Percentiles rank a stretch among this genome's conserved stretches.
These are phyloP conservation scores for Cistogaster globosa DNA, from an alignment of 2,888 invertebrate genomes.

Conservation along the genomic window DNA sequence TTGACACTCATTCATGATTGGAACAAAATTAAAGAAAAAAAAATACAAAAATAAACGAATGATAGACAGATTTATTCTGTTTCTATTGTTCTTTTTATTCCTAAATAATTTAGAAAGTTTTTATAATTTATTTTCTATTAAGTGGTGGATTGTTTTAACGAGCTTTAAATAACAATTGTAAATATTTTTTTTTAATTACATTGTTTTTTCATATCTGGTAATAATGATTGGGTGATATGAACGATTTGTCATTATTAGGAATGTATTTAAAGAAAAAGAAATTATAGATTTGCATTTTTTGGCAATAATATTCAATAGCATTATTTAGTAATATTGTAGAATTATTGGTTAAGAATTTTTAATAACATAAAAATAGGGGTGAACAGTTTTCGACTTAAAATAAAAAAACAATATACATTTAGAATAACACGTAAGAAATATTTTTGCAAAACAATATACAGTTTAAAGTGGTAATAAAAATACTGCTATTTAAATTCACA, in stretches of 20 bases:
- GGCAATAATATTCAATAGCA: too few species aligned
- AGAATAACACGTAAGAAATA: too few species aligned
- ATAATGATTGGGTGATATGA: conserved; percentile 36
- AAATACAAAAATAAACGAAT: background rate
- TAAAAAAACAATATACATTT: too few species aligned
- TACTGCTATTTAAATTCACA: too few species aligned
- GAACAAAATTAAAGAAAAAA: background rate
- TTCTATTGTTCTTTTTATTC: conserved; percentile 9
- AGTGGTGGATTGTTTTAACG: conserved; percentile 44
- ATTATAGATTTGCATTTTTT: background rate
- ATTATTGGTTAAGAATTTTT: background rate
- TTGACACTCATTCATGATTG: background rate
- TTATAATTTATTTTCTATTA: conserved; percentile 10
- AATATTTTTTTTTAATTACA: background rate
- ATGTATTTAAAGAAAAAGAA: background rate
- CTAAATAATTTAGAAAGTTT: conserved; percentile 65
- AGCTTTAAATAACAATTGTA: conserved; percentile 64
- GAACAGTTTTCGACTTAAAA: too few species aligned
- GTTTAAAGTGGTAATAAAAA: too few species aligned
- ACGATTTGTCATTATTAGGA: background rate
- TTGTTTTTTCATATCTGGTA: conserved; percentile 13
- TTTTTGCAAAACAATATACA: too few species aligned
- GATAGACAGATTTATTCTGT: conserved; percentile 42
- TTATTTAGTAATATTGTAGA: too few species aligned
- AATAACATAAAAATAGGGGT: too few species aligned